These are phyloP conservation scores for Sinodicranocentrus sp. DNA, from an alignment of 2,888 invertebrate genomes.

Conservation along the genomic window DNA sequence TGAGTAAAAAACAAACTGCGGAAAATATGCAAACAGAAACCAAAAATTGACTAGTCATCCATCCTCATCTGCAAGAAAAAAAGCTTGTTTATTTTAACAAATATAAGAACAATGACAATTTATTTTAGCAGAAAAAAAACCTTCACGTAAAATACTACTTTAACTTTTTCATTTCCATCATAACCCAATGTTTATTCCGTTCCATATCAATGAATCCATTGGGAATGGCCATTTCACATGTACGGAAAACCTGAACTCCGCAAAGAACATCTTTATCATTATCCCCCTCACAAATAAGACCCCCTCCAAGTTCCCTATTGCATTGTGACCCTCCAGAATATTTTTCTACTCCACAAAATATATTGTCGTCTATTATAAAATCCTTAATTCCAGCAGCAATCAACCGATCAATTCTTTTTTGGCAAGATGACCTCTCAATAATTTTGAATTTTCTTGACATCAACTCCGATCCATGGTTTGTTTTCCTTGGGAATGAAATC, in stretches of 20 bases:
- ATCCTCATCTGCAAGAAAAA: no score
- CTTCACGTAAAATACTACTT: no score
- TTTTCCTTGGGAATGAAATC: neutral
- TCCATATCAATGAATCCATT: conserved; percentile 11
- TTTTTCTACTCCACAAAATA: conserved; percentile 15
- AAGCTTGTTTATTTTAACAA: no score
- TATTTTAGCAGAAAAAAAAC: no score
- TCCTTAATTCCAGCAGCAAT: neutral
- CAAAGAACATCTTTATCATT: conserved; percentile 1
- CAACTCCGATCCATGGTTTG: neutral
- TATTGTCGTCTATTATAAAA: neutral
- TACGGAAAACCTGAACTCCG: conserved; percentile 27
- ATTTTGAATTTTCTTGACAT: neutral
- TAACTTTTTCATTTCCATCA: no score
- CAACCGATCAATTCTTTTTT: neutral
- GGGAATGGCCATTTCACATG: conserved; percentile 14
- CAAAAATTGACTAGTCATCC: no score
- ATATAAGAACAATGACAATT: no score
- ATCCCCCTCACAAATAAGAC: neutral
- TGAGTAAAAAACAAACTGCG: no score
- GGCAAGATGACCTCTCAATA: neutral
- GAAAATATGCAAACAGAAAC: no score
- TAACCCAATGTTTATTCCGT: neutral
- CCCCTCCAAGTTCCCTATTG: conserved; percentile 26
- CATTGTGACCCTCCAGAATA: conserved; percentile 21